Base-by-base conservation (phyloP, 2,113 vertebrate genomes). In the Pelecanoides urinatrix region DNA sequence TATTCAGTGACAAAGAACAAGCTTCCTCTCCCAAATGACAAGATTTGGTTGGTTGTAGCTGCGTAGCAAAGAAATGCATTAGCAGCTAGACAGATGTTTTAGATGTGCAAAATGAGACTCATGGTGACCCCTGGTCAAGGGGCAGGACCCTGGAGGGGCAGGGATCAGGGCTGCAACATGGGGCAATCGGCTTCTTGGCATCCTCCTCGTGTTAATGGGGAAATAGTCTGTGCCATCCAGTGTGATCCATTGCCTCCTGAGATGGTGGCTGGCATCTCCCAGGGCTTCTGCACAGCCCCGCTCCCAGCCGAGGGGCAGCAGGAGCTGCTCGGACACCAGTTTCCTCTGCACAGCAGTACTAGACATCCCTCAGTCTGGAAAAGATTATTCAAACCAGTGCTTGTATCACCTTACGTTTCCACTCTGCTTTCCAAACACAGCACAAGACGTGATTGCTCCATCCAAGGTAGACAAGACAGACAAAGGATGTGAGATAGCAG, bases 341-440 rank as follows among this genome's bases (percentile, higher is more conserved):
- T 94, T 85, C 26, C 34, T 65, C 74, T 77, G 75, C 47, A 50
- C 56, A 44, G 45, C 16, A 36, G 7, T 44, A 61, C 89, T 81
- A 92, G 56, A 81, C 36, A 92, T 49, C 47, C 7, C 56, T 92
- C 50, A 67, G n/a, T 25, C 82, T 92, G 96, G 90, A 94, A 94
- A 86, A 59, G 38, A 92, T 96, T 91, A 95, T 61, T 68, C 19
- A 45, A 84, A 81, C 26, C 80, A 85, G 34, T 16, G 44, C 65
- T 74, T 55, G 21, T 90, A 95, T 95, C 94, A 84, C 65, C 68
- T 92, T 93, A 94, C 88, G 50, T 91, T 96, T 94, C 96, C 91
- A 81, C 79, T 92, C 65, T 62, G 59, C 88, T 68, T 96, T 97
- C 95, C 92, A 95, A 96, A 93, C 74, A 75, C 30, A 91, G 81